Evolutionary conservation across 1,140 invertebrate species (phyloP), one percentile per base, ranked within the genome.

Genomic region (Pogonognathellus flavescens): DNA sequence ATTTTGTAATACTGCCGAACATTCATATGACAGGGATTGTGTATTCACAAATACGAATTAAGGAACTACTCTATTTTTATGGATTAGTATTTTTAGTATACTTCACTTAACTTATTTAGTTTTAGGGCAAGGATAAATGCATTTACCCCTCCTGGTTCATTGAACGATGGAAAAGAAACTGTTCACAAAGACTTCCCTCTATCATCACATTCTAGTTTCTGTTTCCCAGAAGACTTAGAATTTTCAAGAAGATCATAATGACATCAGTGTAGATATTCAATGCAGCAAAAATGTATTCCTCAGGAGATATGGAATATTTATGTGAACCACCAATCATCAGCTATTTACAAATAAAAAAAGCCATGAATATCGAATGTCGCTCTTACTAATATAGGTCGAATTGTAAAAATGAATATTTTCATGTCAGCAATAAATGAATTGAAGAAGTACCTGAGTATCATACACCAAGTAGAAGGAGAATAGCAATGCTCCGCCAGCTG

Each of bases 251-350:
- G 80, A 98, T 95, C 88, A 98, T 97, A 86, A 98, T 91, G 85
- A 98, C 94, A 91, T 98, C 97, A 72, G 98, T 90, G 90, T 98
- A 98, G 0, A 99, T 91, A 89, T 95, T 97, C 1, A 99, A 92
- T 2, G 97, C 95, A 62, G 97, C 97, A 89, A 98, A 97, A 60
- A 99, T 95, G 90, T 99, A 99, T 89, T 99, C 98, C 57, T 99
- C 97, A 0, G 97, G 97, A 1, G 97, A 98, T 22, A 99, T 93
- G 0, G 95, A 93, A 91, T 96, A 97, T 90, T 96, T 96, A 90
- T 98, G 97, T 14, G 95, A 95, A 8, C 97, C 97, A 82, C 96
- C 86, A 11, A 84, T 70, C 95, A 99, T 97, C 89, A 98, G 90
- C 90, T 41, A 41, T 41, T 41, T 41, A 3, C 1, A 41, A 6